Evolutionary conservation across 2,888 invertebrate species (phyloP), one percentile per base, ranked within the genome.

Genomic region (Tolmerus cingulatus): DNA sequence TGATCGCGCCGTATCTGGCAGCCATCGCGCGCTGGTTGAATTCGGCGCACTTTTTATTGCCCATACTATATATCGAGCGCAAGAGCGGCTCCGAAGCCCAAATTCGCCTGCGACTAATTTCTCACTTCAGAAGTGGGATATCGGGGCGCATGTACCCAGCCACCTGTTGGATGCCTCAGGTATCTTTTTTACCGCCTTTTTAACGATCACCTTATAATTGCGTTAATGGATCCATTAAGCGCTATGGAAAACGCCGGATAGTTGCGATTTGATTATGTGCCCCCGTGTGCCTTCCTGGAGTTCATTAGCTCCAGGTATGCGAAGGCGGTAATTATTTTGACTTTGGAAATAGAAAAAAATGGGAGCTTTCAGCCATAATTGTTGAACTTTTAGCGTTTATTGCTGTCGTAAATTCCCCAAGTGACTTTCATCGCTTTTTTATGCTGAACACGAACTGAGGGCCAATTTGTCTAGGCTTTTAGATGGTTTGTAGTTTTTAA

Each of bases 161-260:
- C 79, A 79, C 79, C 79, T 79, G 79, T 79, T 46, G 27, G 51
- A 79, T 16, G 51, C 66, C 66, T 12, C 27, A 66, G 66, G 66
- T 66, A 66, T 66, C 66, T 66, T 66, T 66, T 66, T 66, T 66
- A 66, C 46, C 55, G 16, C 19, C 30, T 79, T 79, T 51, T 27
- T 27, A 51, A 79, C 79, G 27, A 57, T 82, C 82, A 57, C 57
- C 57, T 82, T 82, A 82, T 82, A 82, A 82, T 82, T 82, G 82
- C 82, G 57, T 82, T 82, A 82, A 82, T 82, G 82, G 82, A 82
- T 57, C 82, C 82, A 82, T 82, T 82, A 82, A 66, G 82, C 51
- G 82, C 82, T 82, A 23, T 66, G 66, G 66, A 82, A 57, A 66
- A 82, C 34, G 16, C 37, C 16, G 34, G 57, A 82, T 82, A 82